Evolutionary conservation across 2,888 invertebrate genomes (phyloP), one percentile per base, ranked within the genome.

Genomic region (Microchrysa polita): DNA sequence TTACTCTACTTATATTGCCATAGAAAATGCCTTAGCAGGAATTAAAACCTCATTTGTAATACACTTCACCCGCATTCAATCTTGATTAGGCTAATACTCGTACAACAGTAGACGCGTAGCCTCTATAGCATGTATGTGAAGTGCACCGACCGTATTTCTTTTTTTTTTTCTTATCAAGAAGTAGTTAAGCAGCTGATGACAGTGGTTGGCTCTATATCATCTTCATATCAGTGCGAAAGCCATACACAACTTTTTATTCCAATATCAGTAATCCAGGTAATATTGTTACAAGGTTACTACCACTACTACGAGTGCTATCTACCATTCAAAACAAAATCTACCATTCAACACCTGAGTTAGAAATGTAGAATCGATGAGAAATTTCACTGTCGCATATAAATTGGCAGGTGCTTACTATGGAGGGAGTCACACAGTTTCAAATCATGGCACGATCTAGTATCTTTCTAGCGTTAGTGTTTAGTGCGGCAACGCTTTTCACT

Each of bases 381-480:
- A 65, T 65, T 65, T 65, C 65, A 22, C 65, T n/a, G n/a, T 27
- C 65, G n/a, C 65, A 65, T 65, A 65, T 65, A 65, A 65, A 65
- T 18, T 5, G 20, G 65, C 65, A 20, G 48, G 42, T 65, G 48
- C 27, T 34, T n/a, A 7, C 27, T 34, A n/a, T n/a, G 65, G 44
- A 65, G 65, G 65, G 65, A 65, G 65, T 48, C 44, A 48, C 44
- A 48, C 65, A 65, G 65, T 65, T 44, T 65, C 5, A 65, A 65
- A 69, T 18, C 40, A 69, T 69, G 69, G 40, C 69, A 20, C 69
- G 69, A 57, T 69, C 69, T 27, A 40, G 69, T 69, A 55, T 69
- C 42, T 23, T 67, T 9, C 34, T 69, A 34, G 40, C 57, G 12
- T 69, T 69, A 20, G 34, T 55, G 69, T 34, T 16, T 34, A 40